Percentiles rank a stretch among this genome's conserved stretches.
Evolutionary conservation across 2,113 vertebrate genomes (phyloP).

Genomic region (Pluvialis apricaria): DNA sequence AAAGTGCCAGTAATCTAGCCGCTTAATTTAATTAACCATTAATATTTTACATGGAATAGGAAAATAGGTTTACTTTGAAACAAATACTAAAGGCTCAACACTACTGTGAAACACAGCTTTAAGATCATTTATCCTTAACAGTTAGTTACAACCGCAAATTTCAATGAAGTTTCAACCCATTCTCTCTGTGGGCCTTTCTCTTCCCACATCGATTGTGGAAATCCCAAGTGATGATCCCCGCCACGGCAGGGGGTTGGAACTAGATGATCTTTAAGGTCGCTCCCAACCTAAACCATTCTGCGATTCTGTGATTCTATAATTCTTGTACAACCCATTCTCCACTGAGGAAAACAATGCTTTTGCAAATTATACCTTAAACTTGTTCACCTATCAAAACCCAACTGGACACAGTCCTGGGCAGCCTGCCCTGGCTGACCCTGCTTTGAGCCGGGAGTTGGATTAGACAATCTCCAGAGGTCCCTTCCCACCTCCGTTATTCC

Average conservation of each 20-base stretch:
- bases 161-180: not conserved
- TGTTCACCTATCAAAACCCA: not conserved
- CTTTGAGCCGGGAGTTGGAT: not conserved
- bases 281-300: no score
- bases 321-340: not conserved
- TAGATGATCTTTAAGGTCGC: no score
- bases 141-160: not conserved
- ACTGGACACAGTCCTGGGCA: not conserved
- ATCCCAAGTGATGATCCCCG: no score
- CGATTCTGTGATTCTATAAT: no score
- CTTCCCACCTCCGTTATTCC: not conserved
- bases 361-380: not conserved
- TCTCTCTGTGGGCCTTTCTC: not conserved
- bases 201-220: not conserved
- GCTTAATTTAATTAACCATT: not conserved
- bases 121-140: not conserved
- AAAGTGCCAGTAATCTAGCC: not conserved
- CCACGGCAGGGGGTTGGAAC: no score
- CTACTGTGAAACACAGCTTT: not conserved
- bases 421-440: not conserved
- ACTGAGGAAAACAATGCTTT: not conserved
- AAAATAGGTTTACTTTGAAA: not conserved
- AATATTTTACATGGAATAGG: not conserved
- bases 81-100: not conserved
- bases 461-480: not conserved